Base-by-base conservation (phyloP, 2,888 invertebrate genomes). In the Isotomurus palustris region DNA sequence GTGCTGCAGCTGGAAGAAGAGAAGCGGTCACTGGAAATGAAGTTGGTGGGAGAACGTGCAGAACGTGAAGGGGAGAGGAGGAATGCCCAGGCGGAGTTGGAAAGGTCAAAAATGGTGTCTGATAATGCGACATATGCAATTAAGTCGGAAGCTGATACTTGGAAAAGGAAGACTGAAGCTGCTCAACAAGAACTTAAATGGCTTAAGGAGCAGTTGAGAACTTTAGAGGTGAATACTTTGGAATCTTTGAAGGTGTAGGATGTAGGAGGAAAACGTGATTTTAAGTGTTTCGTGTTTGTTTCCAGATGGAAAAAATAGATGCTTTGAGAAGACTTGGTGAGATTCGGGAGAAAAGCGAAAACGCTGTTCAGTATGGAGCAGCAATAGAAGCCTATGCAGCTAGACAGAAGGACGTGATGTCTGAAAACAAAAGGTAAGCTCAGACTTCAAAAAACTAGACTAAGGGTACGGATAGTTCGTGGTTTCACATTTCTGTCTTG, bases 161-260 rank as follows among this genome's bases (percentile, higher is more conserved):
- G 63, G 63, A 59, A 60, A 45, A 36, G 57, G 38, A 51, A 54
- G 25, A 53, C 60, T 6, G 53, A 54, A 44, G 54, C 57, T 5
- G 41, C 41, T 19, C 12, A 22, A 8, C 45, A 41, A 17, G 64
- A 64, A 44, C 41, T 45, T 29, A 21, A 29, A 32, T 51, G 53
- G 24, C 36, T 64, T 22, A 61, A 64, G 27, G 56, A 61, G 12
- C 63, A 60, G 40, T 43, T 63, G 38, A 55, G 53, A 49, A 40
- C 29, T 40, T 50, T 59, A 25, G 59, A 63, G 49, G 62, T 63
- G n/a, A 53, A 21, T 27, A 19, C 21, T 21, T 8, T 17, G 19
- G 17, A 14, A 19, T 40, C 40, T n/a, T 40, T 40, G 10, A n/a
- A 40, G 10, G 10, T 40, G 17, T 40, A 19, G 6, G 40, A 8